Evolutionary conservation across 2,888 invertebrate genomes (phyloP), one percentile per base, ranked within the genome.

Genomic region (Drosophila dives): DNA sequence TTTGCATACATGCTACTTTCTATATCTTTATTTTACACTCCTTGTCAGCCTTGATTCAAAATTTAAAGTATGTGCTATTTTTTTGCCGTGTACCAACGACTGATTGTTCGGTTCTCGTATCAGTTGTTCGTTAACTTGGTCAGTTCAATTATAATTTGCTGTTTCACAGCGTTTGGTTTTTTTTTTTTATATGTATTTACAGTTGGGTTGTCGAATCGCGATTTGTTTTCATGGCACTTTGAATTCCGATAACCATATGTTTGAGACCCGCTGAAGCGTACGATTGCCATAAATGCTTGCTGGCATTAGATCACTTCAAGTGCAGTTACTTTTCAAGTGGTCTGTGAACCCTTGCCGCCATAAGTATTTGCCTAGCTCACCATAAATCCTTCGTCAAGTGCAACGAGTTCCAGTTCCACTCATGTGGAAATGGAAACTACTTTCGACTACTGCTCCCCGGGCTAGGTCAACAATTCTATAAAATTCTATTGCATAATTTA

Each of bases 311-410:
- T 69, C 45, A 60, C 53, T 75, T 68, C 45, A 64, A 67, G 56
- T 64, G 72, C 66, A 69, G 60, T 77, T 74, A 50, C 38, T 4
- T 50, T 60, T 73, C 23, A 64, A 72, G 77, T 83, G 72, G 69
- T 69, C 69, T 66, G 38, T 66, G 67, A 86, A 71, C 80, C 69
- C 72, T 79, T 74, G 69, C 42, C 53, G 23, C 69, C 36, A 26
- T 11, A 36, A 12, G 29, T 32, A 10, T 50, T 34, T 33, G 61
- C 7, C 63, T 51, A 60, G 45, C 42, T 48, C 56, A 64, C 58
- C 77, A 72, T 81, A 84, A 85, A 84, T 85, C 75, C 85, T 75
- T 83, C 79, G 73, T 36, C 45, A 53, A 49, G 36, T 45, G 51
- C 51, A 66, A 61, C 56, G 56, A 32, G 55, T 61, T 61, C 32